Base-by-base conservation (phyloP, 2,113 vertebrate genomes). In the Potamarius usumacintae region DNA sequence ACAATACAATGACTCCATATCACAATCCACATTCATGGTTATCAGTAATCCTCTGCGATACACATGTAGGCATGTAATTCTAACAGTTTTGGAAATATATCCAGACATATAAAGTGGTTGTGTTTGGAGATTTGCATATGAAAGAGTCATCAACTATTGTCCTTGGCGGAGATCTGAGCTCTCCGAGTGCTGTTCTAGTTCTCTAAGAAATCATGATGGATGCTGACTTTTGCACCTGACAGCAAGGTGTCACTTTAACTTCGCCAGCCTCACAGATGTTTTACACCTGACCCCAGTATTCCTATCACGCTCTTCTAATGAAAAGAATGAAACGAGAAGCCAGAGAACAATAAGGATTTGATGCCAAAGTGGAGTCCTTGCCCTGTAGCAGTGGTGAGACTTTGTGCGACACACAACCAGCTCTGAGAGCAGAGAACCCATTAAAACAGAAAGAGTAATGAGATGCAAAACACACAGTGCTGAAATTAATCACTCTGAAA, bases 401-500 rank as follows among this genome's bases (percentile, higher is more conserved):
- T 62, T 22, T 10, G 79, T 58, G 50, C 25, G n/a, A 55, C 74
- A 27, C 27, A 2, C 17, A 42, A 30, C 30, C 62, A 81, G 52
- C 50, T 74, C 78, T 2, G 34, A 74, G 57, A 22, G 57, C 72
- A 52, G 7, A 82, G 86, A 82, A 74, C 62, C 79, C 80, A 86
- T 88, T 90, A 83, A 88, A 79, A 74, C 84, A 83, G 65, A 3
- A 55, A 71, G 84, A 83, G 62, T 88, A 88, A 88, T 85, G 84
- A 85, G 84, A 88, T 48, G 62, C 80, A 80, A 88, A 87, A 90
- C 86, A 88, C 69, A 80, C 50, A 57, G 63, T 27, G 67, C 71
- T 84, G 62, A 86, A 88, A 88, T 88, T 55, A 86, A 90, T 90
- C 89, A 90, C 79, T 50, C 77, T 57, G 77, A 81, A 86, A 86